A percentile compares a stretch with the other conserved stretches of the same genome.
Evolutionary conservation across 2,113 vertebrate species (phyloP).

Genomic region (Shinisaurus crocodilurus): DNA sequence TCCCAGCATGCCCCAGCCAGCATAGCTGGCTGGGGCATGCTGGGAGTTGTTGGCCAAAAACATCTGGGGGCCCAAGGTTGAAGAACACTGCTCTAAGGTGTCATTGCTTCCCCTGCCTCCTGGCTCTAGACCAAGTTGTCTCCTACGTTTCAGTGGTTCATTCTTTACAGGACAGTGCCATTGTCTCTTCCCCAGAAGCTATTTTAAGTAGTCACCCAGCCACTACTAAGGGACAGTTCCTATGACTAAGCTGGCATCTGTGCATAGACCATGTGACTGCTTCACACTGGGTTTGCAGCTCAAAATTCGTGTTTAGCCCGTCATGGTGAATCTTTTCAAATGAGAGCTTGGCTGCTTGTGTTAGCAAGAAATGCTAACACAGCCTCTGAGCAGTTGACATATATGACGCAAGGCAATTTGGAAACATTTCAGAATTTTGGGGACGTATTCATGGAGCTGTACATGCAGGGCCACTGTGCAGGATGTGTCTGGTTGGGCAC

Average conservation of each 20-base stretch:
- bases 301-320: neutral
- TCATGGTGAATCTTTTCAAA: neutral
- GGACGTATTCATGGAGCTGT: no score
- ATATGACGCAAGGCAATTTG: no score
- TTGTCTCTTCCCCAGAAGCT: neutral
- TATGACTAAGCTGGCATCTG: neutral
- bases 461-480: no score
- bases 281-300: neutral
- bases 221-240: neutral
- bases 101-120: neutral
- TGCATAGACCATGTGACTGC: neutral
- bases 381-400: no score
- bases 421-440: no score
- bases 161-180: neutral
- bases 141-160: neutral
- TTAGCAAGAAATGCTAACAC: no score
- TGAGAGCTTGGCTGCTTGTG: neutral
- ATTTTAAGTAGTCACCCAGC: neutral
- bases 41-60: no score
- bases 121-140: neutral
- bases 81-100: no score
- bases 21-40: no score
- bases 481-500: no score
- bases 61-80: no score
- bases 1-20: no score